phyloP scores from a whole-genome alignment of 1,140 invertebrate species.

The Leptinotarsa lineolata region DNA sequence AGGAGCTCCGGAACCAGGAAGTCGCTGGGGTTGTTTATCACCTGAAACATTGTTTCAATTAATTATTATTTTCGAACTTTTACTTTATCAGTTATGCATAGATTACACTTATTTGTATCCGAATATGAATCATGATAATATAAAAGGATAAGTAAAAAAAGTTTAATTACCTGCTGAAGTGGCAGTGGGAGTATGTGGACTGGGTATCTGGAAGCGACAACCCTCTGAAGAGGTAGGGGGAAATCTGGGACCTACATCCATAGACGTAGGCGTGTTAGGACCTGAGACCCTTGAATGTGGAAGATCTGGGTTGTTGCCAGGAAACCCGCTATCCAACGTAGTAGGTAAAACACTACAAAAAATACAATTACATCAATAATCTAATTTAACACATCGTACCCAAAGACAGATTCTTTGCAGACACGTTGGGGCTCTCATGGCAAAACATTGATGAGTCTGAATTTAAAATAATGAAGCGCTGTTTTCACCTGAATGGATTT shows the following conservation, averaged over 20 bases:
- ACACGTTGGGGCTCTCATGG: too few species aligned
- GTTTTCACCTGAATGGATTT: too few species aligned
- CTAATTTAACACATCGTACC: too few species aligned
- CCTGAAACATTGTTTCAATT: slow-evolving; percentile 28
- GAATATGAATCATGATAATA: background rate
- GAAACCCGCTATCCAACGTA: slow-evolving; percentile 53
- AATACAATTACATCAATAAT: too few species aligned
- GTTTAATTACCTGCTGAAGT: slow-evolving; percentile 27
- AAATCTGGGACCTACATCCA: slow-evolving; percentile 54
- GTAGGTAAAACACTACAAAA: slow-evolving; percentile 50
- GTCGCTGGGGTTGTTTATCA: slow-evolving; percentile 42
- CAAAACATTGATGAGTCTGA: too few species aligned
- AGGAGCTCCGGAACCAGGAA: slow-evolving; percentile 40
- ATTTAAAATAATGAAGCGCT: too few species aligned
- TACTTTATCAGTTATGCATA: too few species aligned
- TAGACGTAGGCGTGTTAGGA: slow-evolving; percentile 58
- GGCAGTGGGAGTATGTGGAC: slow-evolving; percentile 57
- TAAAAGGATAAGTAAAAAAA: background rate
- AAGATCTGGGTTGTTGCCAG: slow-evolving; percentile 48
- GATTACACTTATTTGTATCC: too few species aligned
- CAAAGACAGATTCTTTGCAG: too few species aligned
- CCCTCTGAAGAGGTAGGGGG: slow-evolving; percentile 54
- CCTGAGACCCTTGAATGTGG: slow-evolving; percentile 55
- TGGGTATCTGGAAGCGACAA: slow-evolving; percentile 58
- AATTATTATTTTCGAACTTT: background rate